Percentiles rank a stretch among this genome's conserved stretches.
Evolutionary conservation across 2,888 invertebrate species (phyloP).

Genomic region (Tyria jacobaeae): DNA sequence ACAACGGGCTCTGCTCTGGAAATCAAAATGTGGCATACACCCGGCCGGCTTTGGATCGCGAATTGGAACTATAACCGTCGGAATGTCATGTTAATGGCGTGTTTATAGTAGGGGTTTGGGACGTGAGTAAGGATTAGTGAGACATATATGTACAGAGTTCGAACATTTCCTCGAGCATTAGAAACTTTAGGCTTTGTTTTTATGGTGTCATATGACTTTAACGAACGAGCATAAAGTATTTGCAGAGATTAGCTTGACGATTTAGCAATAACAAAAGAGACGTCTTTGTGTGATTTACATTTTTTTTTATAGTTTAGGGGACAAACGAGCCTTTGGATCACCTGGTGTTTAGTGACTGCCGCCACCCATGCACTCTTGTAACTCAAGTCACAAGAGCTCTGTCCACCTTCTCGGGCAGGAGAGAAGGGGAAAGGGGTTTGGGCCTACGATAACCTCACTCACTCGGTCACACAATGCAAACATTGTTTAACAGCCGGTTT

Average conservation of each 20-base stretch:
- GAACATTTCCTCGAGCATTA: conserved; percentile 30
- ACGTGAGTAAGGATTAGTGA: conserved; percentile 33
- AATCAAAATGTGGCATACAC: conserved; percentile 26
- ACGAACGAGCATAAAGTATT: conserved; percentile 14
- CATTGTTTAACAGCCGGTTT: no score
- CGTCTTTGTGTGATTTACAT: no score
- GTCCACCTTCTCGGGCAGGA: no score
- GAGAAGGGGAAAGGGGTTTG: no score
- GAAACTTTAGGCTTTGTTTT: conserved; percentile 27
- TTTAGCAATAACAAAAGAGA: background rate
- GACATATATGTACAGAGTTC: conserved; percentile 27
- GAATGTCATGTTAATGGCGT: conserved; percentile 32
- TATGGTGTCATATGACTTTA: conserved; percentile 24
- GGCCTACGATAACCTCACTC: no score
- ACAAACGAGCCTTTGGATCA: no score
- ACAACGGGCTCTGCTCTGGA: conserved; percentile 22
- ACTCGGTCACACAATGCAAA: no score
- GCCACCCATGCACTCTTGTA: no score
- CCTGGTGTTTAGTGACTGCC: no score
- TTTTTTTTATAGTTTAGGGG: no score
- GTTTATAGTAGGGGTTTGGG: conserved; percentile 13
- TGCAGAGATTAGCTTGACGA: conserved; percentile 26
- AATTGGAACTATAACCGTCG: conserved; percentile 27
- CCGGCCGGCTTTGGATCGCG: conserved; percentile 31
- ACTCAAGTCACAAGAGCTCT: no score